Conservation (phyloP, 2,113 vertebrate species). For the Marmota flaviventris region DNA sequence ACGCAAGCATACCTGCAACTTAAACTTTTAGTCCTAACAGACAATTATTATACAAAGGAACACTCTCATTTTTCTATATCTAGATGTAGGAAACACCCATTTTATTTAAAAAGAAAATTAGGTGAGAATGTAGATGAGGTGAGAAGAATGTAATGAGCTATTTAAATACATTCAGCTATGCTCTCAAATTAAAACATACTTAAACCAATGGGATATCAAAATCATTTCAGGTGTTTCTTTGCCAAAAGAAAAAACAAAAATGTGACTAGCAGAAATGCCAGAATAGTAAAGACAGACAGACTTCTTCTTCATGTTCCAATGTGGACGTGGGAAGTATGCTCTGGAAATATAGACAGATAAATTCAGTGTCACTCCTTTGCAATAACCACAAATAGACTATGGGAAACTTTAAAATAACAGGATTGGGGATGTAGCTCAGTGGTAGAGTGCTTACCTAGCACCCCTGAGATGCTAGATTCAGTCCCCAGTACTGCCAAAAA, state of each 20-base stretch:
- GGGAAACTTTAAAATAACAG: neutral
- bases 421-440: neutral
- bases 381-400: neutral
- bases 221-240: neutral
- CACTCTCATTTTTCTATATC: neutral
- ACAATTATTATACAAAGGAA: neutral
- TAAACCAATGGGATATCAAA: neutral
- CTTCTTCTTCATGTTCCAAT: neutral
- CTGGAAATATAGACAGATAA: neutral
- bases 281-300: neutral
- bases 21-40: neutral
- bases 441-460: neutral
- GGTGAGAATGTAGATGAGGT: neutral
- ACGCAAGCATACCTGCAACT: neutral
- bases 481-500: neutral
- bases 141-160: neutral
- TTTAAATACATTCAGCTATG: neutral
- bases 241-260: neutral
- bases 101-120: neutral
- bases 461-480: neutral
- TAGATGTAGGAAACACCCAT: neutral
- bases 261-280: neutral
- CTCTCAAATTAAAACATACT: neutral
- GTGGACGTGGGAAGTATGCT: rapidly evolving
- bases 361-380: neutral